A percentile compares a stretch with the other conserved stretches of the same genome.
Conservation (phyloP, 2,888 invertebrate genomes). For the Dicranocentrus wangi region DNA sequence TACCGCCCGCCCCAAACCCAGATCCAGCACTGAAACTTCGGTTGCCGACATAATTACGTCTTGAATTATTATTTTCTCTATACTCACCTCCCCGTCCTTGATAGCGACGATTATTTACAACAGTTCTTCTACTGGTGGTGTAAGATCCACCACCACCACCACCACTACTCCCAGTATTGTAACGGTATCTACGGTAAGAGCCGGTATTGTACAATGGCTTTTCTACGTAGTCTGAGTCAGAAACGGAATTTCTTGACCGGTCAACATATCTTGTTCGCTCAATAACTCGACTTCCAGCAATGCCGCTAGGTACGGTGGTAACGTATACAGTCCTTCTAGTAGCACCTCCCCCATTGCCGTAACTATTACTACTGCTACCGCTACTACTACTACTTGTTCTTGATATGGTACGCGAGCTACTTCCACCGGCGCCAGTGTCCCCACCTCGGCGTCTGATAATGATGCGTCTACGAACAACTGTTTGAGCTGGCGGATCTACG, state of each 20-base stretch:
- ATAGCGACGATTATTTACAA: conserved; percentile 39
- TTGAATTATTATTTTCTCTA: conserved; percentile 2
- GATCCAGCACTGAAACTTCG: conserved; percentile 25
- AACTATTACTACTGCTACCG: conserved; percentile 22
- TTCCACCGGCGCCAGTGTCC: conserved; percentile 6
- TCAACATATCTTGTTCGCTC: conserved; percentile 39
- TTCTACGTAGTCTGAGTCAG: conserved; percentile 16
- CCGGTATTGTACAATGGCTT: conserved; percentile 42
- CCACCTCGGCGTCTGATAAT: conserved; percentile 37
- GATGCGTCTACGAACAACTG: conserved; percentile 51
- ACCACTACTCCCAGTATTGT: conserved; percentile 11
- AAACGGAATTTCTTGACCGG: conserved; percentile 34
- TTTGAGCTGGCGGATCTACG: conserved; percentile 50
- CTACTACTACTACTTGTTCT: conserved; percentile 12
- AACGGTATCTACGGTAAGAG: conserved; percentile 47
- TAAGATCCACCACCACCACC: background rate
- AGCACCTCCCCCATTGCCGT: conserved; percentile 12
- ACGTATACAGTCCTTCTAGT: conserved; percentile 5
- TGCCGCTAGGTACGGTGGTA: conserved; percentile 29
- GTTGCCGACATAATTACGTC: conserved; percentile 3
- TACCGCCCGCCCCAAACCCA: conserved; percentile 21
- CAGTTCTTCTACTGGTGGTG: conserved; percentile 25
- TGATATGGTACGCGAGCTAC: background rate
- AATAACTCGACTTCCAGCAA: conserved; percentile 42
- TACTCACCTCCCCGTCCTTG: conserved; percentile 45